phyloP scores from a whole-genome alignment of 2,888 invertebrate genomes.

The Cerastis rubricosa region DNA sequence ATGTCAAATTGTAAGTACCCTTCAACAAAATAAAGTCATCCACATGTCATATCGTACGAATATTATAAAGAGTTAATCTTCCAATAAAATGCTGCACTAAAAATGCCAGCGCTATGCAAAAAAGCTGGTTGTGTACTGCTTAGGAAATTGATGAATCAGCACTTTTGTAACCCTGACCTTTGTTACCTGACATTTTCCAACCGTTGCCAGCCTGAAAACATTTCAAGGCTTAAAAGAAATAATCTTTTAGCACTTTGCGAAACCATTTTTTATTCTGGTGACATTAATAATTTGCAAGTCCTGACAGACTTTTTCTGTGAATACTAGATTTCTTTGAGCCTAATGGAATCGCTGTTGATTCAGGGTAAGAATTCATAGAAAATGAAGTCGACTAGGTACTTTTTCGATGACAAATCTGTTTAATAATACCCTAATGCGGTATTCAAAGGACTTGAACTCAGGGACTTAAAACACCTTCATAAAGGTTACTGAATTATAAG shows the following conservation, averaged over 20 bases:
- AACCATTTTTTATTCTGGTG: constrained; percentile 20
- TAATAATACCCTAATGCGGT: neutral
- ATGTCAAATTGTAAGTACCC: neutral
- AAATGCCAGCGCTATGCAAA: constrained; percentile 1
- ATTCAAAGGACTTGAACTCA: neutral
- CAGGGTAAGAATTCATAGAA: constrained; percentile 4
- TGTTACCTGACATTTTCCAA: constrained; percentile 22
- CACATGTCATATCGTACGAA: too few species aligned
- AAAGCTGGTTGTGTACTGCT: constrained; percentile 13
- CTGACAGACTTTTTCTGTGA: constrained; percentile 30
- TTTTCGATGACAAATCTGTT: constrained; percentile 24
- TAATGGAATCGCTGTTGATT: constrained; percentile 30
- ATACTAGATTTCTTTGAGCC: constrained; percentile 34
- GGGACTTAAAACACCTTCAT: too few species aligned
- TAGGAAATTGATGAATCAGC: constrained; percentile 51
- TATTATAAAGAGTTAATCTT: too few species aligned
- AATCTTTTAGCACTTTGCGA: constrained; percentile 33
- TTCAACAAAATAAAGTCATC: neutral
- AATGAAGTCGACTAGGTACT: constrained; percentile 5
- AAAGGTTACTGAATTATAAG: too few species aligned
- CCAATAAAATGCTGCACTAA: neutral
- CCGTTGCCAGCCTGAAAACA: constrained; percentile 32
- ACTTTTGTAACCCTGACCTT: constrained; percentile 50
- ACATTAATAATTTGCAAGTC: constrained; percentile 28
- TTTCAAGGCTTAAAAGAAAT: constrained; percentile 35